A percentile compares a stretch with the other conserved stretches of the same genome.
These are phyloP conservation scores for Bembecia ichneumoniformis DNA, from an alignment of 2,888 invertebrate species.

Conservation along the genomic window DNA sequence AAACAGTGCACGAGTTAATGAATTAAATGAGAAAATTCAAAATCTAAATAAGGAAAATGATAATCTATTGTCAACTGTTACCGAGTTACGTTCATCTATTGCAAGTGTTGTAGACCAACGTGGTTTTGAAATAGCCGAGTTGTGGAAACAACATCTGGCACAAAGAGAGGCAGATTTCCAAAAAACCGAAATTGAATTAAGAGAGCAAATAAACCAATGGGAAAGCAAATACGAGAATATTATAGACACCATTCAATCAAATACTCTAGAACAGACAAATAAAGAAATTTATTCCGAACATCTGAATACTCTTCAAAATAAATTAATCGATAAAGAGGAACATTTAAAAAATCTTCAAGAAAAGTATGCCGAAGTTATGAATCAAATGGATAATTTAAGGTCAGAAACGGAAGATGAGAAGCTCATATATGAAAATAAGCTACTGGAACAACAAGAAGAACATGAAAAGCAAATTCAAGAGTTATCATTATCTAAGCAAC, in stretches of 20 bases:
- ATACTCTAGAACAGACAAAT: constrained; percentile 61
- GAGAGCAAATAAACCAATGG: constrained; percentile 61
- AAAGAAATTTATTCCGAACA: constrained; percentile 53
- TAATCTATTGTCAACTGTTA: constrained; percentile 52
- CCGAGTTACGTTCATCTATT: constrained; percentile 57
- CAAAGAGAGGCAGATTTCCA: constrained; percentile 75
- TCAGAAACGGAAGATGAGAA: constrained; percentile 65
- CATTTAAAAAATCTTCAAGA: constrained; percentile 48
- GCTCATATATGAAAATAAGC: constrained; percentile 52
- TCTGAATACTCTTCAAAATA: constrained; percentile 48
- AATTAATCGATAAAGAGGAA: constrained; percentile 59
- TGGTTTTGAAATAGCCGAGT: constrained; percentile 77
- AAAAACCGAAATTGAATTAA: constrained; percentile 60
- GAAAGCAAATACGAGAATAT: constrained; percentile 63
- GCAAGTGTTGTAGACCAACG: constrained; percentile 75
- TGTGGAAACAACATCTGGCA: constrained; percentile 79
- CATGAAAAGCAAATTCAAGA: constrained; percentile 52
- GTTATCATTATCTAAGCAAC: constrained; percentile 28
- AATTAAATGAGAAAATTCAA: constrained; percentile 39
- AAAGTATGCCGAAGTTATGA: constrained; percentile 52
- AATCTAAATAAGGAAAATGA: constrained; percentile 58
- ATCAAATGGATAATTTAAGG: constrained; percentile 50
- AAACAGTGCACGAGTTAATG: constrained; percentile 33
- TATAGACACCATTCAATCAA: constrained; percentile 55
- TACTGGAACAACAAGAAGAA: constrained; percentile 56